Evolutionary conservation across 2,797 vertebrate species (phyloP).

Genomic region (Spondyliosoma cantharus): DNA sequence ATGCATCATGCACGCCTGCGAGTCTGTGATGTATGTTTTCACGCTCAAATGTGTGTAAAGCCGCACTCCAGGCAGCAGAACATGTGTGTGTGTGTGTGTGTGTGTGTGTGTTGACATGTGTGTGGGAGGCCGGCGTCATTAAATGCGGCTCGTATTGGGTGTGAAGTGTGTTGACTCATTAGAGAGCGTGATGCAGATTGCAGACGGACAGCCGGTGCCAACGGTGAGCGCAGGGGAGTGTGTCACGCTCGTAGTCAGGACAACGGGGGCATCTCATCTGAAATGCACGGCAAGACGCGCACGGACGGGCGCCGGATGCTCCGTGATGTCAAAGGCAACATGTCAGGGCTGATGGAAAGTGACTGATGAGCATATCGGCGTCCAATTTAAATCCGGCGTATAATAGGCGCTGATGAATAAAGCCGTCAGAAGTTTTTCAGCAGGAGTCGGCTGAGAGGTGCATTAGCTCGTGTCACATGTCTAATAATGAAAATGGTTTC

Average conservation of each 20-base stretch:
- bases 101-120: conserved; percentile 36
- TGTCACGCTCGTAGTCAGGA: conserved; percentile 28
- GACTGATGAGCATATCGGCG: conserved; percentile 70
- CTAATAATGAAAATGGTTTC: conserved; percentile 40
- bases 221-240: conserved; percentile 23
- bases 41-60: neutral
- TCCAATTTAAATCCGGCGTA: conserved; percentile 55
- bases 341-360: conserved; percentile 63
- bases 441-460: conserved; percentile 28
- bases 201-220: conserved; percentile 40
- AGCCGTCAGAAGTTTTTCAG: conserved; percentile 59
- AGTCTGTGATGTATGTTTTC: conserved; percentile 9
- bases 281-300: neutral
- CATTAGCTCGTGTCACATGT: conserved; percentile 52
- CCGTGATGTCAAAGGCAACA: conserved; percentile 32
- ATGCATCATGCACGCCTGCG: neutral
- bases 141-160: conserved; percentile 45
- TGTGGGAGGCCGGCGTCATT: conserved; percentile 48
- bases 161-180: conserved; percentile 60
- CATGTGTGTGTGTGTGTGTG: conserved; percentile 8
- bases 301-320: conserved; percentile 12
- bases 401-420: conserved; percentile 68
- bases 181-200: conserved; percentile 52
- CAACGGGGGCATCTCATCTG: conserved; percentile 4
- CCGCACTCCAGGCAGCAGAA: conserved; percentile 17